Base-by-base conservation (phyloP, 2,888 invertebrate genomes). In the Eilema sororculum region DNA sequence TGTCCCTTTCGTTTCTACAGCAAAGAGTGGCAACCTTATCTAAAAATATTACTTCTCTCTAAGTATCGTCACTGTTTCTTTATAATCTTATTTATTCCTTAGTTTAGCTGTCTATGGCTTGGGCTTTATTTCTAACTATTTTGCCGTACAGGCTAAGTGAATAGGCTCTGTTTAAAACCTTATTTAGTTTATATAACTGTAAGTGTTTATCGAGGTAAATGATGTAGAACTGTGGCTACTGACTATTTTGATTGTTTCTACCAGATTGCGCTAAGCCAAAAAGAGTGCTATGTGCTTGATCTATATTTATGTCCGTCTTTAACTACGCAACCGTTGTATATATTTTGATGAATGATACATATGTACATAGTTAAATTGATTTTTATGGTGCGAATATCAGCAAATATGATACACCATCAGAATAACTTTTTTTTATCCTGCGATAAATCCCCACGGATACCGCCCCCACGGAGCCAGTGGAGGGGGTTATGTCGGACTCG, bases 1-100 rank as follows among this genome's bases (percentile, higher is more conserved):
- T 91, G 89, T 89, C 80, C 80, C 79, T 70, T 75, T 74, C 79
- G 81, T 80, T 82, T 80, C 82, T 77, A 78, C 75, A 82, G 83
- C 85, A 83, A 80, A 73, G 75, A 72, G 74, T 77, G 72, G 73
- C 74, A 85, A 88, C 88, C 75, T 79, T 87, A 87, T 89, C 89
- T 72, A 61, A 75, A 79, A 79, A 78, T 77, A 78, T 78, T 82
- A 83, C 81, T 82, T 84, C 83, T 76, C 77, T 78, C 71, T 79
- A 78, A 76, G 72, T 78, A 71, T 33, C 52, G 30, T 69, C 74
- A 74, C 75, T 78, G 74, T 78, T 77, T 76, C 71, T 78, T 82
- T 78, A 77, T 65, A 73, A 69, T 73, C 67, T 69, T 63, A 69
- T 75, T 75, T 77, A 68, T 80, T 33, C 46, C 60, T 33, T 64